phyloP scores from a whole-genome alignment of 2,888 invertebrate genomes.

The Volucella inanis region DNA sequence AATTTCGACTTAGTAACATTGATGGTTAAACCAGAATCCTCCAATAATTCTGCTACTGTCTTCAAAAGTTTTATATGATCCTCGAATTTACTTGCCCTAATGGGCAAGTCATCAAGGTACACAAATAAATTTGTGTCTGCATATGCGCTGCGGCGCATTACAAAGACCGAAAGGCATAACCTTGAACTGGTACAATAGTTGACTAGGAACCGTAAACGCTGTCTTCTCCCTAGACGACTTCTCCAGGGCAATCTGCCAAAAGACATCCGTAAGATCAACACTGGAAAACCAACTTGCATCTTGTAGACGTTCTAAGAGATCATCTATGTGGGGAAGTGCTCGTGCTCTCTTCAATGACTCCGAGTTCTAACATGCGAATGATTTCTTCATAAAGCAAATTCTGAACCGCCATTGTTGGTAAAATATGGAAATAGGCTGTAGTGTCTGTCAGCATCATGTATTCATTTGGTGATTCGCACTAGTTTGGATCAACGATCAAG shows the following conservation, averaged over 20 bases:
- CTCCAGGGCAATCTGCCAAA: slow-evolving; percentile 49
- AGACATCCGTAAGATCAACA: slow-evolving; percentile 29
- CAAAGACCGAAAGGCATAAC: slow-evolving; percentile 49
- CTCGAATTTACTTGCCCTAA: neutral
- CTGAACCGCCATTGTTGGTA: no score
- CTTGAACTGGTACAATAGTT: neutral
- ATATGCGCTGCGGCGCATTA: slow-evolving; percentile 4
- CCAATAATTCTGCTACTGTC: neutral
- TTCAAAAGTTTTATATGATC: slow-evolving; percentile 10
- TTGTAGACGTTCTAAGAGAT: slow-evolving; percentile 13
- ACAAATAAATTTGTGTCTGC: slow-evolving; percentile 7
- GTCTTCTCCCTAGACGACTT: slow-evolving; percentile 35
- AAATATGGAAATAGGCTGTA: neutral
- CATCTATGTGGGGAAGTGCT: slow-evolving; percentile 45
- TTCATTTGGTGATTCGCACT: neutral
- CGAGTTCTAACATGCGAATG: no score
- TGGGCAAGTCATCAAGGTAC: slow-evolving; percentile 16
- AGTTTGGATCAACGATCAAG: neutral
- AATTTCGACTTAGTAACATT: no score
- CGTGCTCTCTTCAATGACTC: no score
- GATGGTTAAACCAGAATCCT: neutral
- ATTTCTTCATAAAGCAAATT: no score
- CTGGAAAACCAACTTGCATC: slow-evolving; percentile 11
- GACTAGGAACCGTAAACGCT: slow-evolving; percentile 45
- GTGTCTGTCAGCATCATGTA: neutral